Percentiles rank a stretch among this genome's conserved stretches.
These are phyloP conservation scores for Oegoconia quadripuncta DNA, from an alignment of 2,888 invertebrate genomes.

Conservation along the genomic window DNA sequence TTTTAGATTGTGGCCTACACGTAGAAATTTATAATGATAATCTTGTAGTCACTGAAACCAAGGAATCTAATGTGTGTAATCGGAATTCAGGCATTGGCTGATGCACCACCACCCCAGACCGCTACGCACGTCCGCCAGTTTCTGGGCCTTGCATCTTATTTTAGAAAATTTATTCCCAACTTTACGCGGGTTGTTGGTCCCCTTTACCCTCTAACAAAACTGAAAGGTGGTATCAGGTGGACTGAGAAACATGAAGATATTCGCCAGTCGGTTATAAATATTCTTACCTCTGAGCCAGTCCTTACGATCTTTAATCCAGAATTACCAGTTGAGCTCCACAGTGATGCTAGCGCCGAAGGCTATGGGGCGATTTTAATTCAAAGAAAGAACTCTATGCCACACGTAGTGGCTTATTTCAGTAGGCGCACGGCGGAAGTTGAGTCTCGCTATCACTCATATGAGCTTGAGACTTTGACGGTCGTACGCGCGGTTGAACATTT, in stretches of 20 bases:
- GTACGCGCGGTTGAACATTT: conserved; percentile 13
- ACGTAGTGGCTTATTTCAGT: conserved; percentile 15
- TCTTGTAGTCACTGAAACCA: too few species aligned
- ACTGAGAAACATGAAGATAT: conserved; percentile 22
- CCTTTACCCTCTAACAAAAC: conserved; percentile 21
- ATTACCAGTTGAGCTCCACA: conserved; percentile 17
- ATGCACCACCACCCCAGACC: conserved; percentile 17
- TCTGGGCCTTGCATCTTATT: conserved; percentile 22
- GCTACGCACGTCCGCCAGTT: conserved; percentile 27
- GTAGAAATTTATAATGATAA: too few species aligned
- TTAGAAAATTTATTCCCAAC: conserved; percentile 21
- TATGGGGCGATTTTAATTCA: conserved; percentile 23
- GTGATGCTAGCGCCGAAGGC: conserved; percentile 27
- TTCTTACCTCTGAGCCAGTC: conserved; percentile 16
- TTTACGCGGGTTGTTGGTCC: conserved; percentile 23
- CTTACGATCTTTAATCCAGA: conserved; percentile 19
- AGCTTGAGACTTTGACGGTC: conserved; percentile 22
- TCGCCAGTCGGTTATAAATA: conserved; percentile 13
- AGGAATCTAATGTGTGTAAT: too few species aligned
- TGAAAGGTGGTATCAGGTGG: conserved; percentile 18
- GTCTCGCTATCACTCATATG: conserved; percentile 20
- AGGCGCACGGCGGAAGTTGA: conserved; percentile 14
- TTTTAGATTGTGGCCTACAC: too few species aligned
- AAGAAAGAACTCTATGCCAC: not conserved
- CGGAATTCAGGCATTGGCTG: too few species aligned